A percentile compares a stretch with the other conserved stretches of the same genome.
phyloP scores from a whole-genome alignment of 1,140 invertebrate genomes.

The Diploscapter pachys region DNA sequence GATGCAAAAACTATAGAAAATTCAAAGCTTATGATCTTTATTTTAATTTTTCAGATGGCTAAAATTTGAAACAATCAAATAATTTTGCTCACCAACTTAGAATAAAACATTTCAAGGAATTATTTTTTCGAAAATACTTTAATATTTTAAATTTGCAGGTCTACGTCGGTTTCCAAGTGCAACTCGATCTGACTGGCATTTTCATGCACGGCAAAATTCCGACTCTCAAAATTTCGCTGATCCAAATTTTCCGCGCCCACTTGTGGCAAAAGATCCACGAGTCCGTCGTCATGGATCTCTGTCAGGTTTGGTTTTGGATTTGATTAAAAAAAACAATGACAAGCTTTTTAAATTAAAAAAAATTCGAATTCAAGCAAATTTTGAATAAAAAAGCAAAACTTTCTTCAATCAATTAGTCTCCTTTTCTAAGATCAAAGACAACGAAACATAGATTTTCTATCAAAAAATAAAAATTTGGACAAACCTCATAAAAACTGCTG shows the following conservation, averaged over 20 bases:
- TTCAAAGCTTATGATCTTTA: neutral
- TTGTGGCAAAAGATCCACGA: slow-evolving; percentile 99
- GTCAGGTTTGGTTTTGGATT: slow-evolving; percentile 64
- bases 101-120: neutral
- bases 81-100: no score
- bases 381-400: neutral
- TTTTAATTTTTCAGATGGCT: neutral
- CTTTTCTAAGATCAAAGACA: neutral
- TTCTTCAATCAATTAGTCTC: neutral
- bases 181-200: slow-evolving; percentile 96
- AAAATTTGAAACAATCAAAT: no score
- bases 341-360: no score
- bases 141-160: slow-evolving; percentile 62
- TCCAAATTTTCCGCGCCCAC: slow-evolving; percentile 98
- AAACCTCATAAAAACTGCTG: no score
- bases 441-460: no score
- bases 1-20: no score
- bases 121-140: neutral
- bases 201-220: slow-evolving; percentile 99
- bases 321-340: no score
- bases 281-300: slow-evolving; percentile 99
- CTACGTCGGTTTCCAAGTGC: slow-evolving; percentile 98
- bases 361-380: no score
- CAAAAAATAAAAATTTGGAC: no score
- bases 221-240: slow-evolving; percentile 95